phyloP scores from a whole-genome alignment of 2,888 invertebrate genomes.

The Ormyrus nitidulus region DNA sequence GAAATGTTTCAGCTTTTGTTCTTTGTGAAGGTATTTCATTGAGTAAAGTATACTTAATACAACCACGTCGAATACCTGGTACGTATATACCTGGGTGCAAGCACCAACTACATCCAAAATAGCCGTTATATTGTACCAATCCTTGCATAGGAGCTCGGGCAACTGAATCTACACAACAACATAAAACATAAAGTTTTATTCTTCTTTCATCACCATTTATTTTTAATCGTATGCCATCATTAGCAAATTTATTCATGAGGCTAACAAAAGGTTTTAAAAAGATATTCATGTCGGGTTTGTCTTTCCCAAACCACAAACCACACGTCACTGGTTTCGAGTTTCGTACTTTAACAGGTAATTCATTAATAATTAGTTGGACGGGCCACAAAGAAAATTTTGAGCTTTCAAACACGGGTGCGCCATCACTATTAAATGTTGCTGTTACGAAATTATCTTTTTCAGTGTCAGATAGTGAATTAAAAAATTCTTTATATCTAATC shows the following conservation, averaged over 20 bases:
- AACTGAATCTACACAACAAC: no score
- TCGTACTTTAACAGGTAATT: background rate
- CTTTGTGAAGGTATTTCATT: background rate
- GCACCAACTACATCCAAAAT: slow-evolving; percentile 58
- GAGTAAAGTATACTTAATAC: slow-evolving; percentile 1
- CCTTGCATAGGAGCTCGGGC: no score
- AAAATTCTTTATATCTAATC: no score
- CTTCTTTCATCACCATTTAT: no score
- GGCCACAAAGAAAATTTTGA: slow-evolving; percentile 27
- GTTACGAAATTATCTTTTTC: background rate
- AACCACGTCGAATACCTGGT: background rate
- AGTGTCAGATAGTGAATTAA: background rate
- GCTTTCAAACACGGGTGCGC: slow-evolving; percentile 16
- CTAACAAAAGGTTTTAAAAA: no score
- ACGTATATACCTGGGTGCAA: slow-evolving; percentile 27
- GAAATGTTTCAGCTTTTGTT: slow-evolving; percentile 4
- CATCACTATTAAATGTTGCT: slow-evolving; percentile 21
- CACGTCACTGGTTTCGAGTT: background rate
- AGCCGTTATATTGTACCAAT: slow-evolving; percentile 48
- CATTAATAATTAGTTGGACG: slow-evolving; percentile 16
- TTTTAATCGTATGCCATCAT: no score
- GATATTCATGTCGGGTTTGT: no score
- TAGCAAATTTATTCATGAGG: no score
- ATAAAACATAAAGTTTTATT: no score
- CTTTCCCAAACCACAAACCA: slow-evolving; percentile 14